These are phyloP conservation scores for Crocuta crocuta DNA, from an alignment of 2,113 vertebrate genomes.

Conservation along the genomic window DNA sequence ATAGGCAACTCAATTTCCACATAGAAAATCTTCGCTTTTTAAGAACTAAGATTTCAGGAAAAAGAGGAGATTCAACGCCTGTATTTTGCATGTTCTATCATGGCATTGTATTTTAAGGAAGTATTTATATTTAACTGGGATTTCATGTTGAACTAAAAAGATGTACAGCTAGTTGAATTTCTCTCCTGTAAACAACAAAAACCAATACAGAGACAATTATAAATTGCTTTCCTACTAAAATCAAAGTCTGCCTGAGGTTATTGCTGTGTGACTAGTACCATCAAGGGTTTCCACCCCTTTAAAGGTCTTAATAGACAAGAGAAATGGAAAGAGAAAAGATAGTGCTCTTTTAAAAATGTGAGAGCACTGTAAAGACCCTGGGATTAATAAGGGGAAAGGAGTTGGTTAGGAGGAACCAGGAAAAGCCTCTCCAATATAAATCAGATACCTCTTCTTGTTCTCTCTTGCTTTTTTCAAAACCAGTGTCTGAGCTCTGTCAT, in stretches of 20 bases:
- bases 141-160: not conserved
- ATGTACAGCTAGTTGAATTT: not conserved
- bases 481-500: slow-evolving; percentile 5
- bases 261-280: not conserved
- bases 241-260: slow-evolving; percentile 2
- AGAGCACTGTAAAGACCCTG: not conserved
- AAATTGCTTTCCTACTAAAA: not conserved
- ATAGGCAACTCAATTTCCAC: slow-evolving; percentile 2
- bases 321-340: slow-evolving; percentile 1
- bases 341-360: slow-evolving; percentile 1
- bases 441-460: not conserved
- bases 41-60: slow-evolving; percentile 9
- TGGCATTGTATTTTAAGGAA: slow-evolving; percentile 49
- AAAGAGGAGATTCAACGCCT: slow-evolving; percentile 13
- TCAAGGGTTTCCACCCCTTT: not conserved
- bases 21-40: slow-evolving; percentile 27
- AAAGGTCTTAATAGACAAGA: not conserved
- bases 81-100: slow-evolving; percentile 41
- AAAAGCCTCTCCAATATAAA: not conserved
- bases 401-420: not conserved
- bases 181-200: slow-evolving; percentile 52
- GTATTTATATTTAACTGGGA: slow-evolving; percentile 34
- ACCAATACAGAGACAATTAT: slow-evolving; percentile 43
- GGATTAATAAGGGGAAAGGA: not conserved
- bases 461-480: slow-evolving; percentile 24